These are phyloP conservation scores for Aplysina aerophoba DNA, from an alignment of 37 sponge, comb jelly and placozoan genomes.

Conservation along the genomic window DNA sequence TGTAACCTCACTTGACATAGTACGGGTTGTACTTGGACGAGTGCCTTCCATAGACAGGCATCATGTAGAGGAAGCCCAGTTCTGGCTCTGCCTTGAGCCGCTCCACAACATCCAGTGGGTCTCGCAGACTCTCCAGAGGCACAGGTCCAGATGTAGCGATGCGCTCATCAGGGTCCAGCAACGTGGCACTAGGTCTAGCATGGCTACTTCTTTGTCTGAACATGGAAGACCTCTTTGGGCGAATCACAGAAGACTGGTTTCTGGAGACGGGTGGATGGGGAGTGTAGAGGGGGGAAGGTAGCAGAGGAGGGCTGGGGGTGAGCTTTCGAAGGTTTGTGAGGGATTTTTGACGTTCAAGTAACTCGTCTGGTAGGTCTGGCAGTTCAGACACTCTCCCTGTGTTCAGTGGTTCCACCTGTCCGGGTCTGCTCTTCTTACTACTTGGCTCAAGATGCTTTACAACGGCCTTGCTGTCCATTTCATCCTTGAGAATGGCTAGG, in stretches of 20 bases:
- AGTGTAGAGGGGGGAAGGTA: neutral
- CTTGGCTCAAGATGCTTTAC: neutral
- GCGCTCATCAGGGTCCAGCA: constrained; percentile 28
- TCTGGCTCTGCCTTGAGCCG: constrained; percentile 79
- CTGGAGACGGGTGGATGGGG: constrained; percentile 21
- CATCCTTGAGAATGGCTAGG: constrained; percentile 49
- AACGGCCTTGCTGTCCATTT: constrained; percentile 48
- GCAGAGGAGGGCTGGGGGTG: constrained; percentile 11
- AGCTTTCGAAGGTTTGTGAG: constrained; percentile 3
- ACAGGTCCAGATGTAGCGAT: constrained; percentile 48
- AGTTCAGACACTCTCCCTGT: neutral
- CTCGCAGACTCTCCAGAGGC: constrained; percentile 67
- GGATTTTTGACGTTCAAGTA: constrained; percentile 15
- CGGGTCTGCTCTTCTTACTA: neutral
- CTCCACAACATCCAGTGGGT: constrained; percentile 87
- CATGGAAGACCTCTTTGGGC: neutral
- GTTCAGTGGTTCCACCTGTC: constrained; percentile 12
- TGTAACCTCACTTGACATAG: constrained; percentile 77
- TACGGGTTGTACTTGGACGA: constrained; percentile 91
- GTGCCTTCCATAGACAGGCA: constrained; percentile 61
- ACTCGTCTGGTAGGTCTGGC: constrained; percentile 10
- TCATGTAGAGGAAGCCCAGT: constrained; percentile 93
- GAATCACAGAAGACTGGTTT: neutral
- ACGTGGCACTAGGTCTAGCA: neutral
- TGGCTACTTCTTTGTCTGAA: neutral